Base-by-base conservation (phyloP, 2,797 vertebrate species). In the Anas bernieri region DNA sequence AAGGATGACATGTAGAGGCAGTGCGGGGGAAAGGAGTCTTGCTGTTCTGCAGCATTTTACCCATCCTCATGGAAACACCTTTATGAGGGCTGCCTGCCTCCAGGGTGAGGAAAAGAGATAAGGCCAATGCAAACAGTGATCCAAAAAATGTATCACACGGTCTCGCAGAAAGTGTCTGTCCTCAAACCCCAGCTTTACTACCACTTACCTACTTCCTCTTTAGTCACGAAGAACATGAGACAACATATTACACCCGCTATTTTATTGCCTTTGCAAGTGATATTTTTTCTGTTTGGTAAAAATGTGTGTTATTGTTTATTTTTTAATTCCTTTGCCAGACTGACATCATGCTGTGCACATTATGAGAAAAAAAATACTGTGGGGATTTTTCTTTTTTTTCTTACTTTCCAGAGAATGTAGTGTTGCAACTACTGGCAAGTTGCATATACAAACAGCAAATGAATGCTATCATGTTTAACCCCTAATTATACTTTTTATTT, bases 341-440 rank as follows among this genome's bases (percentile, higher is more conserved):
- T 95, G 91, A 96, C 87, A 83, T 94, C 92, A 93, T 92, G 70
- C 76, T 90, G 28, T 90, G 37, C 86, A 92, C 46, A 86, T 82
- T 87, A 88, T 45, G 39, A 96, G 87, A 88, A 88, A 94, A 50
- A 63, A 94, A 95, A 35, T 54, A 89, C 78, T 86, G 81, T 73
- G 89, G 48, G 28, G 75, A 85, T 66, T 82, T 96, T 94, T 83
- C 8, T 39, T 52, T 20, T 78, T 68, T 68, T 69, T n/a, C 35
- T 72, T 68, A 43, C 66, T 95, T 95, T 93, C 83, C 89, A 83
- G 92, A 94, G 91, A 94, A 95, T 25, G 35, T 30, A 89, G 45
- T 94, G 92, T 94, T 96, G 96, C 94, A 96, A 96, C 73, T 76
- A 75, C 78, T 92, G 88, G 88, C 88, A 89, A 85, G 72, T 62